These are phyloP conservation scores for Drosophila atripex DNA, from an alignment of 2,888 invertebrate genomes.

Conservation along the genomic window DNA sequence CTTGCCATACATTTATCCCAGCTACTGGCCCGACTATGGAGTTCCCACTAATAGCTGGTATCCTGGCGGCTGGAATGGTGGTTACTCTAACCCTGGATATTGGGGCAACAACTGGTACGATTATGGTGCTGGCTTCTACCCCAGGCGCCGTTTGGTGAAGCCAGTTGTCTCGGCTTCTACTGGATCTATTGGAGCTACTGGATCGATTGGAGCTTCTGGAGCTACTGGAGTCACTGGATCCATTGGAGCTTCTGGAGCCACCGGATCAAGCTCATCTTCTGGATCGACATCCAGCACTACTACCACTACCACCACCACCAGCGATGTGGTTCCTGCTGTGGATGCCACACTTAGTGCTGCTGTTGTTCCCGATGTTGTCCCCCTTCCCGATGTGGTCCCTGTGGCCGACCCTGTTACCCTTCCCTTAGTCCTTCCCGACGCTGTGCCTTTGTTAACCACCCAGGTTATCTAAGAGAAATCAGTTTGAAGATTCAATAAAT, in stretches of 20 bases:
- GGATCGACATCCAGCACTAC: conserved; percentile 10
- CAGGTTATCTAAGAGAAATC: conserved; percentile 21
- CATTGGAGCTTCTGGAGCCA: background rate
- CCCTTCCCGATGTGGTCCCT: conserved; percentile 5
- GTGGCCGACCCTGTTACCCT: background rate
- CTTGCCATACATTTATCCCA: conserved; percentile 14
- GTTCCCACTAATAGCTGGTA: conserved; percentile 15
- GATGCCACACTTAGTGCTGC: conserved; percentile 14
- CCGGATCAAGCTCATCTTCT: background rate
- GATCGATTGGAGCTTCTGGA: background rate
- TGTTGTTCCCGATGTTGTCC: conserved; percentile 4
- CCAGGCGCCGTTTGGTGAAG: conserved; percentile 19
- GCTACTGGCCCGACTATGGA: conserved; percentile 42
- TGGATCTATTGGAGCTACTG: background rate
- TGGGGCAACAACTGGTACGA: conserved; percentile 27
- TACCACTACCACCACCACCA: background rate
- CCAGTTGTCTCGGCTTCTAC: conserved; percentile 3
- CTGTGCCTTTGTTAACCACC: conserved; percentile 8
- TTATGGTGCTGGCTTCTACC: conserved; percentile 15
- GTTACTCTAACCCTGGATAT: conserved; percentile 4
- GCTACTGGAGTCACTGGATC: background rate
- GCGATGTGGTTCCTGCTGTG: conserved; percentile 4
- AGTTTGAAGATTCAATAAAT: conserved; percentile 15
- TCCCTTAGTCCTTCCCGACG: conserved; percentile 7
- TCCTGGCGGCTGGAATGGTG: conserved; percentile 35